These are phyloP conservation scores for Scatophagus argus DNA, from an alignment of 2,113 vertebrate species.

Conservation along the genomic window DNA sequence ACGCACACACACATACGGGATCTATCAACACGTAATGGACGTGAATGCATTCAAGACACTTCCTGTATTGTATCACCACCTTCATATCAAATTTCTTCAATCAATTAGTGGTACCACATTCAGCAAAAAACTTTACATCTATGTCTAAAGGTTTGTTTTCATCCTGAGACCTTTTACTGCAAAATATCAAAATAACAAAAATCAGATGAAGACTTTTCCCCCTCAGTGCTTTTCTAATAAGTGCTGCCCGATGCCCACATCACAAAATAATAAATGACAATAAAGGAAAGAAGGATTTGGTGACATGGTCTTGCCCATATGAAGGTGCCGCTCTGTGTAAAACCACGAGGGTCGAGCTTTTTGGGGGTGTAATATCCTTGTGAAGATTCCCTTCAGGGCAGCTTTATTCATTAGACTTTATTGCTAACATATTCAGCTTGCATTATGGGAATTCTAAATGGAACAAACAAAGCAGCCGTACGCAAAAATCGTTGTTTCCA, in stretches of 20 bases:
- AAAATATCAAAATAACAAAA: background rate
- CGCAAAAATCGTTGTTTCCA: background rate
- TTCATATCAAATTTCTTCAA: no score
- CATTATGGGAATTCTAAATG: constrained; percentile 39
- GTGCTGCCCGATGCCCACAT: background rate
- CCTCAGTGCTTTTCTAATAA: background rate
- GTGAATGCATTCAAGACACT: no score
- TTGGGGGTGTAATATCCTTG: background rate
- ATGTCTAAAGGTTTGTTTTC: no score
- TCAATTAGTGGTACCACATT: no score
- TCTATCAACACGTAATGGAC: no score
- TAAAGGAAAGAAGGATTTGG: background rate
- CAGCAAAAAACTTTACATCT: no score
- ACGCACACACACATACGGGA: no score
- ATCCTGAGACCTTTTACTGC: background rate
- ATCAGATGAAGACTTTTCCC: background rate
- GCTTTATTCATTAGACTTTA: constrained; percentile 40
- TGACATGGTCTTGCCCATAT: background rate
- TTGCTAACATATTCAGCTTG: constrained; percentile 19
- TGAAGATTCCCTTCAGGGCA: constrained; percentile 13
- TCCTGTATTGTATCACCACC: no score
- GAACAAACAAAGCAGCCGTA: constrained; percentile 19
- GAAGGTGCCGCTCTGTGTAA: background rate
- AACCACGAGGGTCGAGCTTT: background rate
- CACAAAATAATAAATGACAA: background rate